Conservation (phyloP, 1,140 invertebrate species). For the Catajapyx aquilonaris region DNA sequence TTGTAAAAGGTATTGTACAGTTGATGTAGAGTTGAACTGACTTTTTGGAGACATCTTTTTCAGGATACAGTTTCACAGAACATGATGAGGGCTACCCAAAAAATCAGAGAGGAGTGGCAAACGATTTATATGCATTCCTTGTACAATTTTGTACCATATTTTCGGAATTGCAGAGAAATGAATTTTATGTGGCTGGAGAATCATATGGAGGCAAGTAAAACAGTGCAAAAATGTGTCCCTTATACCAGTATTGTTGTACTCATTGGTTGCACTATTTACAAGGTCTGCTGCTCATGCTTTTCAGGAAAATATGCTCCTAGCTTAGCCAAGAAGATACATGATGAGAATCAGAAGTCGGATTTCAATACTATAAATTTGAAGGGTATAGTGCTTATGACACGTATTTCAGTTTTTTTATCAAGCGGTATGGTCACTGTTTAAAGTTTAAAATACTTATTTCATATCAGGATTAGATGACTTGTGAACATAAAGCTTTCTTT, state of each 20-base stretch:
- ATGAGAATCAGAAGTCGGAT: too few species aligned
- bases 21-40: too few species aligned
- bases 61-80: conserved; percentile 8
- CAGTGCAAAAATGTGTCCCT: not conserved
- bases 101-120: conserved; percentile 8
- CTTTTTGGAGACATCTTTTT: too few species aligned
- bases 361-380: too few species aligned
- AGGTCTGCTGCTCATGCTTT: not conserved
- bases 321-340: too few species aligned
- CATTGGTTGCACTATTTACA: not conserved
- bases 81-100: conserved; percentile 7
- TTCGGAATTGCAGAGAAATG: conserved; percentile 11
- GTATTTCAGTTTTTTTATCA: too few species aligned
- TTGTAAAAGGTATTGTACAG: not conserved
- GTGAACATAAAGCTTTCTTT: too few species aligned
- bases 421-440: too few species aligned
- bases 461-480: too few species aligned
- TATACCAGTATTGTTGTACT: too few species aligned
- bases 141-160: conserved; percentile 14
- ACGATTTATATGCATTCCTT: conserved; percentile 8
- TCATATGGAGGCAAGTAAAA: conserved; percentile 24
- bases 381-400: too few species aligned
- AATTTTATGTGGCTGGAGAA: conserved; percentile 25
- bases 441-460: too few species aligned
- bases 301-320: not conserved